A percentile compares a stretch with the other conserved stretches of the same genome.
phyloP scores from a whole-genome alignment of 2,888 invertebrate genomes.

The Panopea generosa region DNA sequence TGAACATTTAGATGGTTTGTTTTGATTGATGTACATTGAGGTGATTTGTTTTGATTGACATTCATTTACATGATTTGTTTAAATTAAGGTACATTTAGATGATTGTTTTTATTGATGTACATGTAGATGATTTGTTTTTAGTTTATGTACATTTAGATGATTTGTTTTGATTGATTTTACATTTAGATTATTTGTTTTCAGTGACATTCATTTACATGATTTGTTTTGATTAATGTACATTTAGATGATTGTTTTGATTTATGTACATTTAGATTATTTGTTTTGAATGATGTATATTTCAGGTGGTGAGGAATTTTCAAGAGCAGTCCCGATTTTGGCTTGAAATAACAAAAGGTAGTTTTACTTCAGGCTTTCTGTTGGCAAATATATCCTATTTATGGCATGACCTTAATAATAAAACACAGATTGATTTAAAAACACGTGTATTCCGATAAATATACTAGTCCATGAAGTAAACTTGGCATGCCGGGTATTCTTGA shows the following conservation, averaged over 20 bases:
- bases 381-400: no score
- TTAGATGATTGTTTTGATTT: slow-evolving; percentile 30
- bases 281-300: neutral
- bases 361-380: slow-evolving; percentile 5
- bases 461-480: no score
- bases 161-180: neutral
- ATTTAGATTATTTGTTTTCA: neutral
- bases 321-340: slow-evolving; percentile 91
- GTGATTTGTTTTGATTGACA: no score
- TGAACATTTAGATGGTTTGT: no score
- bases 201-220: neutral
- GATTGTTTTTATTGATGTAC: no score
- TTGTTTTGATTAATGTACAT: neutral
- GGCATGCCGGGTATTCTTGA: no score
- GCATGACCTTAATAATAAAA: no score
- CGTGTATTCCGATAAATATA: no score
- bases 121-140: neutral
- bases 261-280: neutral
- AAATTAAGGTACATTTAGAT: no score
- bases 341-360: slow-evolving; percentile 87
- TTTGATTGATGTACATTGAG: no score
- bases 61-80: no score
- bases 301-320: slow-evolving; percentile 91
- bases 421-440: neutral
- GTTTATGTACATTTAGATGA: no score